Base-by-base conservation (phyloP, 2,797 vertebrate species). In the Chromis chromis region DNA sequence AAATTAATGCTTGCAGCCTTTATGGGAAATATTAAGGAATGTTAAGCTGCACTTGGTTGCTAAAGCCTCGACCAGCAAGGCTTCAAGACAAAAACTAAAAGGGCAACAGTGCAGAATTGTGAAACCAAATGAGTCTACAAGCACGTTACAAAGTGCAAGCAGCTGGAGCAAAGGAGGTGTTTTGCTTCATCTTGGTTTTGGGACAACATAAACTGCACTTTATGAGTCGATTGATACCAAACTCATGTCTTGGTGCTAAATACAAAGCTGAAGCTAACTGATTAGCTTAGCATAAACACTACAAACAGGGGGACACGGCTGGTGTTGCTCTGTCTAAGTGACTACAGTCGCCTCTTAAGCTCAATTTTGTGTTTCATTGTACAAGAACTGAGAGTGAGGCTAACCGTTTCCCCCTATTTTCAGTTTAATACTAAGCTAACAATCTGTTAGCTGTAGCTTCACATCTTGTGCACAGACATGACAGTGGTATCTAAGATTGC, bases 1-100 rank as follows among this genome's bases (percentile, higher is more conserved):
- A 77, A 31, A 62, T 63, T 59, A 79, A 81, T 65, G 70, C 73
- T 75, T 61, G 72, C 74, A 83, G 78, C 77, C 67, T 71, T 68
- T 58, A 13, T 13, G 19, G 28, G 46, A 76, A 49, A 64, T 22
- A 49, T 49, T 65, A 13, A 53, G 66, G 60, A 85, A 81, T 65
- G 74, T 64, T 44, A 42, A 63, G 44, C 42, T 27, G 36, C 19
- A 73, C 27, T 39, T 53, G 50, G 63, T 52, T 42, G 31, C 11
- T n/a, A 3, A 65, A 50, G 78, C 88, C 88, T 90, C 65, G 89
- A 82, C 91, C 91, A 85, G 92, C 92, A 71, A 91, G 89, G 79
- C 76, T 10, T 21, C 3, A 10, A 21, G 46, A 21, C 10, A 21
- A 19, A 49, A 19, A 7, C 22, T 12, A 49, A 10, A 10, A n/a